These are phyloP conservation scores for Lasioglossum albipes DNA, from an alignment of 1,140 invertebrate genomes.

Conservation along the genomic window DNA sequence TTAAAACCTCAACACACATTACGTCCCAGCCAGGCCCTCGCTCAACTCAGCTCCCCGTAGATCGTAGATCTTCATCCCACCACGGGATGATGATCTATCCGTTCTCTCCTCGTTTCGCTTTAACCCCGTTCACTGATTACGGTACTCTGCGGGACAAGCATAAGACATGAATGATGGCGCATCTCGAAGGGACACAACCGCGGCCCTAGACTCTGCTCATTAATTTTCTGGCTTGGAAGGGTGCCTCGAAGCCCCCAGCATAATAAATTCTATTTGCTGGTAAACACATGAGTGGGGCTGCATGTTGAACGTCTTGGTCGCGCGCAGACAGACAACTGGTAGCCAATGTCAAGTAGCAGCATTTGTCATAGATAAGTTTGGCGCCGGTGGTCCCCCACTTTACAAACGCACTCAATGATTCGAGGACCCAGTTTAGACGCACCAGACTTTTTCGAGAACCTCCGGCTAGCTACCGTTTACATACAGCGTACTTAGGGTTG, in stretches of 20 bases:
- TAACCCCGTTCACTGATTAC: constrained; percentile 53
- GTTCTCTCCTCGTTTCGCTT: constrained; percentile 64
- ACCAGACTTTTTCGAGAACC: background rate
- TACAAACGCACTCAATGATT: constrained; percentile 34
- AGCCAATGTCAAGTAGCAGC: constrained; percentile 22
- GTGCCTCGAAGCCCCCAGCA: too few relatives aligned
- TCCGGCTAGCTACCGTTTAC: background rate
- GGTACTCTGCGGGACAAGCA: background rate
- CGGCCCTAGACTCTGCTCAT: too few relatives aligned
- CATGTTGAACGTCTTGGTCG: background rate
- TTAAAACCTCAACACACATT: constrained; percentile 76
- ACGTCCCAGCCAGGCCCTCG: constrained; percentile 64
- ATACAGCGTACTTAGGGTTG: too few relatives aligned
- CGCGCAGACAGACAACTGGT: background rate
- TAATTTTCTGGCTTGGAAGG: background rate
- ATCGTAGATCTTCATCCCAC: constrained; percentile 71
- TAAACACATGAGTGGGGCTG: background rate
- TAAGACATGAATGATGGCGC: background rate
- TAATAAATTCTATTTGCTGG: background rate
- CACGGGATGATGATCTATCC: constrained; percentile 58
- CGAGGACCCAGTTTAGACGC: background rate
- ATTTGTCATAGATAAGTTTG: constrained; percentile 46
- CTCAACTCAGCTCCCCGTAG: constrained; percentile 65
- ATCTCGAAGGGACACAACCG: background rate
- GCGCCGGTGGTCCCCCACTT: constrained; percentile 47